Conservation (phyloP, 2,113 vertebrate species). For the Salvelinus namaycush region DNA sequence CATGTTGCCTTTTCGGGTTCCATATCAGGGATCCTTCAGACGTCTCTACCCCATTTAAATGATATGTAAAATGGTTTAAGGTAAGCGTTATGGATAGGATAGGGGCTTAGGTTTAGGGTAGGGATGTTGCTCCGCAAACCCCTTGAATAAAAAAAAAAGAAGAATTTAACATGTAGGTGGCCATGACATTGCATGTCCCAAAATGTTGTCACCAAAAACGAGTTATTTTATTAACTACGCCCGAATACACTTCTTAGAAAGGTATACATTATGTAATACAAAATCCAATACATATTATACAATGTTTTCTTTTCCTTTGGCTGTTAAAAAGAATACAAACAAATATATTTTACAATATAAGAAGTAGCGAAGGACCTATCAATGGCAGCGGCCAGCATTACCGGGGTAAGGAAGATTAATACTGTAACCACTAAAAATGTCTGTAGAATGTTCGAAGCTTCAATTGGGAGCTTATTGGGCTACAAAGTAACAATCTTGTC, state of each 20-base stretch:
- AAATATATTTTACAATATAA: slow-evolving; percentile 1
- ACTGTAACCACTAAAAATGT: background rate
- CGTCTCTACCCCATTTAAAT: too few relatives aligned
- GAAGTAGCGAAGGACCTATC: slow-evolving; percentile 48
- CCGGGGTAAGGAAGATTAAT: slow-evolving; percentile 39
- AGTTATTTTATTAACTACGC: background rate
- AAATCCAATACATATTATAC: background rate
- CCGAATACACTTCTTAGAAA: background rate
- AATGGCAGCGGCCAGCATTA: slow-evolving; percentile 53
- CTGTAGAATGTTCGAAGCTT: background rate
- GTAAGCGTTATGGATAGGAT: too few relatives aligned
- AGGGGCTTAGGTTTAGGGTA: too few relatives aligned
- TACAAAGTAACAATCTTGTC: background rate
- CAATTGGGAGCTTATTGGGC: background rate
- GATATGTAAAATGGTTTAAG: too few relatives aligned
- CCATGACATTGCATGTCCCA: background rate
- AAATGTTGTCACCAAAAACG: background rate
- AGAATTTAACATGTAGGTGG: slow-evolving; percentile 3
- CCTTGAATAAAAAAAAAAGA: background rate
- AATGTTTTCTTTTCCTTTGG: background rate
- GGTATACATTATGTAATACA: background rate
- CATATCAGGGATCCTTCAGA: too few relatives aligned
- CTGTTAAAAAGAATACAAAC: background rate
- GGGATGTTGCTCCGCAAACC: background rate
- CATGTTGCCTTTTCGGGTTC: too few relatives aligned